Evolutionary conservation across 2,888 invertebrate species (phyloP).

Genomic region (Dromius quadrimaculatus): DNA sequence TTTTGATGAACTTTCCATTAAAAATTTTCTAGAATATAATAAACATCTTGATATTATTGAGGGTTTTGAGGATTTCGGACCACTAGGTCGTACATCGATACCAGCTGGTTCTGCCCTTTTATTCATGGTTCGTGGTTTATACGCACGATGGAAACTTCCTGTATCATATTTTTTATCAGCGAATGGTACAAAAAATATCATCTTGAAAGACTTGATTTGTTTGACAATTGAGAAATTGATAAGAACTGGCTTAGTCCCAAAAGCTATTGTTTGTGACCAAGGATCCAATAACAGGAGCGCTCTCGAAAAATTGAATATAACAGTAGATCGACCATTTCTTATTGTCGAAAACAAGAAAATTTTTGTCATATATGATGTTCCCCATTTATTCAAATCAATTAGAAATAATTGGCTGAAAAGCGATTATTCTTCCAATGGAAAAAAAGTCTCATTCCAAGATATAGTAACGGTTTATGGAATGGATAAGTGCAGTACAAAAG

Average conservation of each 20-base stretch:
- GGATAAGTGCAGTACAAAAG: too few relatives aligned
- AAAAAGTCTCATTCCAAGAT: too few relatives aligned
- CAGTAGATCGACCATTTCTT: too few relatives aligned
- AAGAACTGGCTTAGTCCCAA: slow-evolving; percentile 1
- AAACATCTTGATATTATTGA: slow-evolving; percentile 3
- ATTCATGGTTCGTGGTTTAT: slow-evolving; percentile 21
- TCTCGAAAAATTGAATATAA: too few relatives aligned
- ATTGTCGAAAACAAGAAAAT: too few relatives aligned
- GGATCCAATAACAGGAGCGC: slow-evolving; percentile 12
- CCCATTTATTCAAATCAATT: too few relatives aligned
- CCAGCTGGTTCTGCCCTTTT: slow-evolving; percentile 3
- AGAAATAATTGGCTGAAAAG: too few relatives aligned
- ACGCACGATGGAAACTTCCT: slow-evolving; percentile 31
- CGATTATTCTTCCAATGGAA: too few relatives aligned
- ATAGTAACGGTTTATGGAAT: too few relatives aligned
- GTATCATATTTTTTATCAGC: neutral
- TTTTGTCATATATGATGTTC: too few relatives aligned
- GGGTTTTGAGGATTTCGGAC: slow-evolving; percentile 11
- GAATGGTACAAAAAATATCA: neutral
- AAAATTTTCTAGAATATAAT: slow-evolving; percentile 5
- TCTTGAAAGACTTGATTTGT: neutral
- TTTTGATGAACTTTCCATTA: slow-evolving; percentile 13
- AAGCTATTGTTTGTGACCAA: slow-evolving; percentile 17
- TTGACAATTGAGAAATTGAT: neutral
- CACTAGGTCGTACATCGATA: neutral